Base-by-base conservation (phyloP, 2,888 invertebrate species). In the Drosophila kokeensis region DNA sequence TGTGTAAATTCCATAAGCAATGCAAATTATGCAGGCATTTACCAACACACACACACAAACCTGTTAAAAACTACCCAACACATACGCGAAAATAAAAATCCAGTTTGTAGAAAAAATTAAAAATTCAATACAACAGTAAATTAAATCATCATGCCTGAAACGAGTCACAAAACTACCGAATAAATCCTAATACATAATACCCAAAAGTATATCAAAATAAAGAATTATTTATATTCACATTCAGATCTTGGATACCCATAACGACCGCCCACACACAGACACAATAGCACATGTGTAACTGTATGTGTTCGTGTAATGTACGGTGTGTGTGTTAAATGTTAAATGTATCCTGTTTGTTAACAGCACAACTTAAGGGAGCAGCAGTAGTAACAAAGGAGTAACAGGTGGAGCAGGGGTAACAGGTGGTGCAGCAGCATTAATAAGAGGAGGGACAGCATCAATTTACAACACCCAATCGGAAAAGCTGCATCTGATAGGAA, bases 171-270 rank as follows among this genome's bases (percentile, higher is more conserved):
- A 18, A 38, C 18, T 34, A 32, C 32, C 5, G 10, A 11, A 21
- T 32, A 2, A 18, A 45, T 30, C 4, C 24, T 2, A 34, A 34
- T 34, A n/a, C 13, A 11, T 48, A 11, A 49, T 24, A 10, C 10
- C 5, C 18, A 27, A 27, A 49, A 49, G 48, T 15, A 8, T 45
- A 24, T 45, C 15, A 15, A 45, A 45, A 45, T 45, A 45, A 45
- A 1, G 1, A 53, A 15, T 30, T 67, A 48, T 54, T 38, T 45
- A 24, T 67, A 38, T 67, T 54, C 32, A 27, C 27, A 49, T 67
- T 67, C 32, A 68, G 67, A 67, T 67, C 10, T 67, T 54, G 67
- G 48, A n/a, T 18, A 45, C 21, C 30, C 29, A n/a, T n/a, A n/a
- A 49, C 15, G 32, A n/a, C 18, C 8, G 10, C 48, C 7, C 10